Percentiles rank a stretch among this genome's conserved stretches.
Conservation (phyloP, 2,113 vertebrate species). For the Odocoileus hemionus region DNA sequence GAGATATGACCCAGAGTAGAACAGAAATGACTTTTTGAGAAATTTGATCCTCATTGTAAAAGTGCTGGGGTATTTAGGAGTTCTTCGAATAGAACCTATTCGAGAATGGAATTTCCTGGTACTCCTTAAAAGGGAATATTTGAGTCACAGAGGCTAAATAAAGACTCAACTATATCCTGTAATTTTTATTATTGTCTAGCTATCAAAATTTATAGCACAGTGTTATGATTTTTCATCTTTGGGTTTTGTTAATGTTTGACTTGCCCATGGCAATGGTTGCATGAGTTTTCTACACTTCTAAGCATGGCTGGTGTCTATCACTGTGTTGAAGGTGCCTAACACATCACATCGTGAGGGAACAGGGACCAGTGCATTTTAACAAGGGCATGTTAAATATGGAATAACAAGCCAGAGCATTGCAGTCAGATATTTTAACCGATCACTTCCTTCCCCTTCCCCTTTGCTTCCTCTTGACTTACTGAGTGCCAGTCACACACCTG, state of each 20-base stretch:
- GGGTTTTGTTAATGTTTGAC: not conserved
- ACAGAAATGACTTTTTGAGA: constrained; percentile 6
- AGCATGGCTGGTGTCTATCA: not conserved
- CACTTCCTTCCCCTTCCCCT: not conserved
- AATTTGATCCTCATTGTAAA: not conserved
- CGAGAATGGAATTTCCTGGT: constrained; percentile 19
- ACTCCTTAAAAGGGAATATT: not conserved
- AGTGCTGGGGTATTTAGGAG: not conserved
- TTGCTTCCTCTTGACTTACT: constrained; percentile 1
- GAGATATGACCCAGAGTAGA: not conserved
- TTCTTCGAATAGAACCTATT: not conserved
- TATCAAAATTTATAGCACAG: not conserved
- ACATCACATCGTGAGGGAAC: not conserved
- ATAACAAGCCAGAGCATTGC: constrained; percentile 7
- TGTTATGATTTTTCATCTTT: not conserved
- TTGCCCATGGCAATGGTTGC: not conserved
- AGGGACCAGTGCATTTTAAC: not conserved
- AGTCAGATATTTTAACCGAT: not conserved
- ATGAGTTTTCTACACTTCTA: not conserved
- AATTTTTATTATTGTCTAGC: not conserved
- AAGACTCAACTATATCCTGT: not conserved
- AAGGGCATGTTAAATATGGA: not conserved
- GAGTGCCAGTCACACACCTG: constrained; percentile 46
- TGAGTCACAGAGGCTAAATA: not conserved
- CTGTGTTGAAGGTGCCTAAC: not conserved